A percentile compares a stretch with the other conserved stretches of the same genome.
Evolutionary conservation across 2,797 vertebrate species (phyloP).

Genomic region (Harpagifer antarcticus): DNA sequence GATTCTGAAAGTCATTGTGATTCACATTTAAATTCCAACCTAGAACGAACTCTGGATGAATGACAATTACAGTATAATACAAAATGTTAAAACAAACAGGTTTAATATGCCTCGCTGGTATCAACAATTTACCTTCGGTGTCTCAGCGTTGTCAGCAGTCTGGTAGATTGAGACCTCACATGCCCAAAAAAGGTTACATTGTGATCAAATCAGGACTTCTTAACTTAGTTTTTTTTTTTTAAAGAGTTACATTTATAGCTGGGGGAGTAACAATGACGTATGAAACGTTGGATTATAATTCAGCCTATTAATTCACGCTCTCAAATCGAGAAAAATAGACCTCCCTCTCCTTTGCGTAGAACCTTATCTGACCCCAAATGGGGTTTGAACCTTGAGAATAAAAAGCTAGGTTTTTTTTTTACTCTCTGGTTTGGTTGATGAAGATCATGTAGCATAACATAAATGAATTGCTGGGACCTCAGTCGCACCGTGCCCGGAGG

Average conservation of each 20-base stretch:
- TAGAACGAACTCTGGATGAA: neutral
- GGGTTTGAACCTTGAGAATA: neutral
- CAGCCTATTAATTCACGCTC: neutral
- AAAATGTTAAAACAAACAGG: conserved; percentile 2
- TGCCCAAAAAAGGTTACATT: neutral
- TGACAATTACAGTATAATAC: neutral
- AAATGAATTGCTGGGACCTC: neutral
- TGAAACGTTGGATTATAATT: neutral
- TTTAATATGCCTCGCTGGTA: neutral
- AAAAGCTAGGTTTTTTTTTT: neutral
- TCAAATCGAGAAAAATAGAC: neutral
- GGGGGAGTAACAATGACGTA: neutral
- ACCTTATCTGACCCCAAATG: conserved; percentile 2
- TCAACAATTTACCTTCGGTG: neutral
- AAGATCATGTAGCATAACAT: neutral
- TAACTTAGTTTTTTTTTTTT: neutral
- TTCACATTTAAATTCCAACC: neutral
- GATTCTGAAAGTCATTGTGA: conserved; percentile 4
- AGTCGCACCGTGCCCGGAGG: conserved; percentile 6
- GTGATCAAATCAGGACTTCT: neutral
- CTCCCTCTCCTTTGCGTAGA: neutral
- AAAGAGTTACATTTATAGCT: neutral
- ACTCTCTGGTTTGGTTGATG: neutral
- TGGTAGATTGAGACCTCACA: neutral
- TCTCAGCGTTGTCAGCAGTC: neutral